These are phyloP conservation scores for Enteromius paludinosus DNA, from an alignment of 2,797 vertebrate species.

Conservation along the genomic window DNA sequence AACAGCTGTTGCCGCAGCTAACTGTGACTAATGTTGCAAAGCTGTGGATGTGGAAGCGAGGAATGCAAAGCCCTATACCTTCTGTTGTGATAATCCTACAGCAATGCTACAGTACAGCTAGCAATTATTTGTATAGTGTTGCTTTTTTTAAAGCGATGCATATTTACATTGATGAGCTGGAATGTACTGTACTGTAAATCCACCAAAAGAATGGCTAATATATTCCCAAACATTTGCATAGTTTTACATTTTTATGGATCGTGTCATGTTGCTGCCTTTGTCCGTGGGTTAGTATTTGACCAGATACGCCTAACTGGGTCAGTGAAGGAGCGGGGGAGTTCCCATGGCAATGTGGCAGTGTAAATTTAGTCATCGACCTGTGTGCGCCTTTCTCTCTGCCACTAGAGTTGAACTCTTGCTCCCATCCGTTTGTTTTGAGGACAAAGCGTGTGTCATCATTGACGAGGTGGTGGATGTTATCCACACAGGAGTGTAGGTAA, in stretches of 20 bases:
- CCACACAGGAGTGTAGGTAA: neutral
- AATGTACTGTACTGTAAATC: constrained; percentile 3
- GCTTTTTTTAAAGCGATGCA: neutral
- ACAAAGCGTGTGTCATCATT: constrained; percentile 6
- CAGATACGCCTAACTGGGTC: constrained; percentile 49
- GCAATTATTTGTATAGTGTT: neutral
- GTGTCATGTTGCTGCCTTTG: neutral
- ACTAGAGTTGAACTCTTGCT: constrained; percentile 17
- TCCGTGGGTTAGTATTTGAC: constrained; percentile 20
- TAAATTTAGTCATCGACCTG: constrained; percentile 50
- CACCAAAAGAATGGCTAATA: neutral
- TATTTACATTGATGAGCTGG: neutral
- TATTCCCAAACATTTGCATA: neutral
- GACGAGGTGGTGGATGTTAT: constrained; percentile 17
- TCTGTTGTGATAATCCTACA: constrained; percentile 39
- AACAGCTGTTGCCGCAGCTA: constrained; percentile 39
- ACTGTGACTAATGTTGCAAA: constrained; percentile 45
- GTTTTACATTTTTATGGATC: constrained; percentile 6
- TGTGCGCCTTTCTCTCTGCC: constrained; percentile 16
- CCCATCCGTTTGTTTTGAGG: neutral
- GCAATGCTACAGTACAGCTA: constrained; percentile 4
- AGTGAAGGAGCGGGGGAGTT: constrained; percentile 45
- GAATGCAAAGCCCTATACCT: constrained; percentile 37
- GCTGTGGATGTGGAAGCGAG: constrained; percentile 30
- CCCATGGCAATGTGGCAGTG: constrained; percentile 46